Evolutionary conservation across 2,888 invertebrate species (phyloP).

Genomic region (Ophion obscuratus): DNA sequence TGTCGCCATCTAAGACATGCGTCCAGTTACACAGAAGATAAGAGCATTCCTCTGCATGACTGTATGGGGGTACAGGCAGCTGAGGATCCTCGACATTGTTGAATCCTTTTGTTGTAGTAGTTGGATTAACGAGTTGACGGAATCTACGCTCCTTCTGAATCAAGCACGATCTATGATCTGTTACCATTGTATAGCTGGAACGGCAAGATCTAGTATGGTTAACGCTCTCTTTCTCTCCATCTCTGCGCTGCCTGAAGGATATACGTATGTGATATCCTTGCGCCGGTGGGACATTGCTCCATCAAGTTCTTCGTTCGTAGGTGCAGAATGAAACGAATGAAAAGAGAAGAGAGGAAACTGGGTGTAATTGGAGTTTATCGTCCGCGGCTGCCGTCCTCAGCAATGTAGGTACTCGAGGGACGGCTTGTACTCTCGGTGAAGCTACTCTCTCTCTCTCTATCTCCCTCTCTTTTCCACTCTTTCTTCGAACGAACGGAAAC

Average conservation of each 20-base stretch:
- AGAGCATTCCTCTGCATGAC: neutral
- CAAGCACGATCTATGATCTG: neutral
- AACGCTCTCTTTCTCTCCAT: neutral
- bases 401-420: slow-evolving; percentile 41
- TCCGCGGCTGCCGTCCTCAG: slow-evolving; percentile 57
- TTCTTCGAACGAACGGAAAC: slow-evolving; percentile 60
- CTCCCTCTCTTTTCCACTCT: slow-evolving; percentile 27
- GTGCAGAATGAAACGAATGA: slow-evolving; percentile 47
- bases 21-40: neutral
- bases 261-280: slow-evolving; percentile 28
- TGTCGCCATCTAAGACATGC: neutral
- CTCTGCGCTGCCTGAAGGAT: slow-evolving; percentile 1
- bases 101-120: neutral
- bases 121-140: slow-evolving; percentile 12
- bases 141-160: slow-evolving; percentile 1
- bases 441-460: slow-evolving; percentile 21
- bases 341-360: slow-evolving; percentile 50
- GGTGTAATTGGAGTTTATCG: slow-evolving; percentile 69
- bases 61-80: neutral
- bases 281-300: slow-evolving; percentile 32
- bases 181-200: slow-evolving; percentile 15
- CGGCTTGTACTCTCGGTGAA: slow-evolving; percentile 44
- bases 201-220: slow-evolving; percentile 7
- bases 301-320: slow-evolving; percentile 33
- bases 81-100: neutral